These are phyloP conservation scores for Gymnodraco acuticeps DNA, from an alignment of 2,797 vertebrate genomes.

Conservation along the genomic window DNA sequence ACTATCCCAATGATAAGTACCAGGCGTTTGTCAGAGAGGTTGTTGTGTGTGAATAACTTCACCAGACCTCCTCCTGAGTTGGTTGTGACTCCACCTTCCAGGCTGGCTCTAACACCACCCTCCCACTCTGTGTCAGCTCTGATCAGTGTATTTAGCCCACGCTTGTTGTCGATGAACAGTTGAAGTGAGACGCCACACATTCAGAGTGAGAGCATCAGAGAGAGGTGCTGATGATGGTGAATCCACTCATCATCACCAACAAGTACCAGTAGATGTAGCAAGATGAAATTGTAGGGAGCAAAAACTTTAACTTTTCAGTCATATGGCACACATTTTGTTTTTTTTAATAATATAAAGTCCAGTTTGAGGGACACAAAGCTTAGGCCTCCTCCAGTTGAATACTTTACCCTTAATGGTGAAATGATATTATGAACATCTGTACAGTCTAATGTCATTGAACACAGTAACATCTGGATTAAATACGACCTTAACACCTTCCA, in stretches of 20 bases:
- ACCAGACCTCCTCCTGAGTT: constrained; percentile 42
- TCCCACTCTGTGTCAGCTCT: constrained; percentile 52
- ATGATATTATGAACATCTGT: constrained; percentile 17
- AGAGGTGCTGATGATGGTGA: neutral
- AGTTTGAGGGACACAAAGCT: constrained; percentile 3
- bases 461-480: constrained; percentile 12
- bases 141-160: constrained; percentile 46
- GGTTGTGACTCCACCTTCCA: constrained; percentile 36
- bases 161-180: constrained; percentile 11
- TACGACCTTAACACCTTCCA: neutral
- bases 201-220: constrained; percentile 41
- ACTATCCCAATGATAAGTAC: neutral
- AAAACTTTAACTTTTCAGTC: neutral
- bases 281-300: neutral
- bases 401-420: neutral
- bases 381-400: neutral
- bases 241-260: constrained; percentile 2
- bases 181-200: constrained; percentile 40
- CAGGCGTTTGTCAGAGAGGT: constrained; percentile 18
- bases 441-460: constrained; percentile 19
- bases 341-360: neutral
- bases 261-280: neutral
- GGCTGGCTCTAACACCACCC: constrained; percentile 49
- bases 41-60: constrained; percentile 48
- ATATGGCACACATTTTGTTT: neutral